Conservation (phyloP, 64 coral and sea anemone species). For the Astreopora myriophthalma region DNA sequence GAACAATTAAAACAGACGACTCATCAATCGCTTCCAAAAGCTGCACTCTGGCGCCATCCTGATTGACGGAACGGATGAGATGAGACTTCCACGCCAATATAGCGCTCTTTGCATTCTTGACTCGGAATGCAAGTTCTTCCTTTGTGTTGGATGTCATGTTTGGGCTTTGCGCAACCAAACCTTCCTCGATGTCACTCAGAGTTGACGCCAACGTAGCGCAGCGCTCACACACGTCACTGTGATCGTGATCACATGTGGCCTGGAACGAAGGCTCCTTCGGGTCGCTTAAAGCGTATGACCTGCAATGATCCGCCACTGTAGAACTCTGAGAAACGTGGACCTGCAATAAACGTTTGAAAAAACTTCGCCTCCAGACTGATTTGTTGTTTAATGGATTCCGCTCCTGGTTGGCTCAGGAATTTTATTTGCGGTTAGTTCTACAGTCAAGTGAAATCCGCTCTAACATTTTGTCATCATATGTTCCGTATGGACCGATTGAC, state of each 20-base stretch:
- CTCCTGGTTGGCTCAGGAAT: no score
- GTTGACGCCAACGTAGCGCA: constrained; percentile 45
- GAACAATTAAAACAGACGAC: constrained; percentile 8
- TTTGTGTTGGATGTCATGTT: background rate
- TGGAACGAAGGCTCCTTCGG: constrained; percentile 40
- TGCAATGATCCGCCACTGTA: constrained; percentile 56
- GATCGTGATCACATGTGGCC: constrained; percentile 40
- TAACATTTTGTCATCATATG: no score
- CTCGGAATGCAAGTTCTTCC: constrained; percentile 36
- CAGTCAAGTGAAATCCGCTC: no score
- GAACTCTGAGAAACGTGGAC: constrained; percentile 58
- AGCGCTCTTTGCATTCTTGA: constrained; percentile 3
- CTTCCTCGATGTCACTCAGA: constrained; percentile 34
- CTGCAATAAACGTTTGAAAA: constrained; percentile 42
- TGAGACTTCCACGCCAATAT: constrained; percentile 40
- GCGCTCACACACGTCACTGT: constrained; percentile 39
- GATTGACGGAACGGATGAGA: constrained; percentile 14
- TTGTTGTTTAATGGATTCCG: no score
- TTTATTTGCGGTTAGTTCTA: no score
- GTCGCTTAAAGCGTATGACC: constrained; percentile 48
- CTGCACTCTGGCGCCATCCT: constrained; percentile 25
- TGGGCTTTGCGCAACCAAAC: background rate
- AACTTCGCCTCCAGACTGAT: no score
- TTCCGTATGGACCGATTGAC: no score
- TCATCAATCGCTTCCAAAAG: constrained; percentile 28